Base-by-base conservation (phyloP, 1,140 invertebrate species). In the Ylistrum balloti region DNA sequence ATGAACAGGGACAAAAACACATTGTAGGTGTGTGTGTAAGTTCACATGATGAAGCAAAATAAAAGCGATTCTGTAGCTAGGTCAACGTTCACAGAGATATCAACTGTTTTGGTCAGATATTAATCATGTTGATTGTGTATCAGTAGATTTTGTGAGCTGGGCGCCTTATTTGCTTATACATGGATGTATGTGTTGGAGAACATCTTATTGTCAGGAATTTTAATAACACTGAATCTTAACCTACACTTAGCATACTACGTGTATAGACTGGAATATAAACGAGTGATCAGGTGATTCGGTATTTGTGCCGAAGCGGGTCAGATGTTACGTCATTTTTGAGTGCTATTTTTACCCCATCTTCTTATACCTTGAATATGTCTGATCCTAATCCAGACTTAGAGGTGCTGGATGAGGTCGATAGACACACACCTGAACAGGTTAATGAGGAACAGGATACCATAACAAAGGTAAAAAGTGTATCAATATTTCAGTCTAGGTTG, bases 351-450 rank as follows among this genome's bases (percentile, higher is more conserved):
- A n/a, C 22, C 13, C 35, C 35, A 38, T 20, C 45, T 74, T 22
- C 28, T 5, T 74, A 74, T 28, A 74, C 56, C 17, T 74, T 1
- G 13, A 74, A n/a, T 74, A 74, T 74, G 56, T 74, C 56, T 74
- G n/a, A 74, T 74, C 56, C 56, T 74, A 74, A 74, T 74, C 56
- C 56, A 28, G 56, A 74, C 22, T 74, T 74, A 74, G 56, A 74
- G 56, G 56, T 74, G 22, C 22, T 11, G n/a, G 56, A 5, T 74
- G 56, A 74, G 56, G n/a, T 74, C 22, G 41, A 1, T 38, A 38
- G 35, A 38, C 45, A 48, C 2, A 5, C 56, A 74, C 56, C 56
- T 28, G 56, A 28, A 17, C 22, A 74, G 35, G 35, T 38, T 38
- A 38, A 38, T 11, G 56, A 74, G 56, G 56, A 74, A 22, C 9